A percentile compares a stretch with the other conserved stretches of the same genome.
Conservation (phyloP, 2,797 vertebrate species). For the Otolemur crassicaudatus region DNA sequence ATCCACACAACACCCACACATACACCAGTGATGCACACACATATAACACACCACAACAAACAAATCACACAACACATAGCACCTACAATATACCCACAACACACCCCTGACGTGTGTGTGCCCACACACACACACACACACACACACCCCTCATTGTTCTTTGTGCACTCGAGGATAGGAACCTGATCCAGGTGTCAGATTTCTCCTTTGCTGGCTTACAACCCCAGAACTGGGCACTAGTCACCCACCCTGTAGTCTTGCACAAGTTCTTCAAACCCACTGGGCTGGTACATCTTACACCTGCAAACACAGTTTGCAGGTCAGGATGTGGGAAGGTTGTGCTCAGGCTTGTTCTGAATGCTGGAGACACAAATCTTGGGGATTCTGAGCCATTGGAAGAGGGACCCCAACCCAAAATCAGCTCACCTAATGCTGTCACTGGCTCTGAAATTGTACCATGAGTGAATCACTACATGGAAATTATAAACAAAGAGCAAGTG, state of each 20-base stretch:
- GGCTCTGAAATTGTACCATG: background rate
- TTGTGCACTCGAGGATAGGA: background rate
- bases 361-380: background rate
- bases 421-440: rapidly evolving
- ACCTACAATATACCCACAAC: background rate
- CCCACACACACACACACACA: no score
- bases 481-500: background rate
- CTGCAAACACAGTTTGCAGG: background rate
- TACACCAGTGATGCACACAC: background rate
- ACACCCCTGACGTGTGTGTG: background rate
- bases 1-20: background rate
- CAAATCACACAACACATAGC: background rate
- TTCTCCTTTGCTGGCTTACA: background rate
- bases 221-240: background rate
- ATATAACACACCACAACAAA: background rate
- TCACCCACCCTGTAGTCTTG: background rate
- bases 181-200: no score
- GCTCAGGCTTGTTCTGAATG: background rate
- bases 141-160: background rate
- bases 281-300: rapidly evolving
- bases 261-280: background rate
- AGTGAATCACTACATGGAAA: rapidly evolving
- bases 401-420: no score
- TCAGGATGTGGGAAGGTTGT: rapidly evolving
- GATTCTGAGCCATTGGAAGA: background rate